These are phyloP conservation scores for Naja naja DNA, from an alignment of 2,113 vertebrate genomes.

Conservation along the genomic window DNA sequence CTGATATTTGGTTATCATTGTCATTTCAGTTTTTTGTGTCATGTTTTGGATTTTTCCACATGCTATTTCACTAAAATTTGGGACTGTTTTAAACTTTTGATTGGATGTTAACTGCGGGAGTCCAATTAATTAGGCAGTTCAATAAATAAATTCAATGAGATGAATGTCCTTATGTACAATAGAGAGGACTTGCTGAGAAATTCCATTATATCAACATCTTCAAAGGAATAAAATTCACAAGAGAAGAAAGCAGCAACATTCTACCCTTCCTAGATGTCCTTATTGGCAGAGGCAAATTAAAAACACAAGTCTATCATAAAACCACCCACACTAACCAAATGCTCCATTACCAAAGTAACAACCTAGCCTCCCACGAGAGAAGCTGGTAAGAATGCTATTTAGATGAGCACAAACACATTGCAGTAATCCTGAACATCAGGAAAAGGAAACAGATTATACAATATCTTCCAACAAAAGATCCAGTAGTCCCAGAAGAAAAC, in stretches of 20 bases:
- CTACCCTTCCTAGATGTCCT: background rate
- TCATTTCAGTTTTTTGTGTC: background rate
- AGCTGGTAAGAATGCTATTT: background rate
- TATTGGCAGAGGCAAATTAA: background rate
- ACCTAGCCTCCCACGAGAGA: background rate
- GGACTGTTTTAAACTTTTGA: background rate
- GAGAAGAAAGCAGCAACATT: background rate
- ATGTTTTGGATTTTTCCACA: background rate
- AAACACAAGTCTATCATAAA: background rate
- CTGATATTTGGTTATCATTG: background rate
- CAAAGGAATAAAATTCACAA: background rate
- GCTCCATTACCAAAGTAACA: background rate
- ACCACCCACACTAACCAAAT: background rate
- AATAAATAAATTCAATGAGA: background rate
- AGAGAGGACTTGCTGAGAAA: background rate
- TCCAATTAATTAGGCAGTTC: background rate
- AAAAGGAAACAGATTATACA: background rate
- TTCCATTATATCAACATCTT: background rate
- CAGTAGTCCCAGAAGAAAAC: background rate
- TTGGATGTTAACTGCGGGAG: background rate
- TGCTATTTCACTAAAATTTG: background rate
- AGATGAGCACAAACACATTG: background rate
- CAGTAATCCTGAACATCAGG: background rate
- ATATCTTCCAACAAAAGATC: background rate
- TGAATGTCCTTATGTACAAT: background rate